Evolutionary conservation across 2,888 invertebrate genomes (phyloP), one percentile per base, ranked within the genome.

Genomic region (Cactoblastis cactorum): DNA sequence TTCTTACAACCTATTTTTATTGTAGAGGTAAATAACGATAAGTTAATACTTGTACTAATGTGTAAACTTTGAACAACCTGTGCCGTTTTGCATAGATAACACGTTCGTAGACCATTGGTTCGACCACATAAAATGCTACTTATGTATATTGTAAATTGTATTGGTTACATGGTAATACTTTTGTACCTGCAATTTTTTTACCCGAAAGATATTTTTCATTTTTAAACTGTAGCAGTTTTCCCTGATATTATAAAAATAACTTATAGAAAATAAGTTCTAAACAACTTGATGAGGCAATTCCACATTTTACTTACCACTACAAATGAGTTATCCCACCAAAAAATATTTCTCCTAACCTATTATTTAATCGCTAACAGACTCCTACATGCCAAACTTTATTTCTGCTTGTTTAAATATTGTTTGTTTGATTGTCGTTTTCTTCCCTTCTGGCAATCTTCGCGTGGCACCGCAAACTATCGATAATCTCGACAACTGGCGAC

Each of bases 371-470:
- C 49, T 49, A 49, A 24, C 28, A 19, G 8, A 12, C 56, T 57
- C 56, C 54, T 52, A 53, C 50, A 55, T 54, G 51, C 55, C 57
- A 50, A 39, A 53, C 60, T 52, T 74, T 62, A 63, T 76, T 70
- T 74, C 68, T 63, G 85, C 85, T 86, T 86, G 72, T 79, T 80
- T 70, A 69, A n/a, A 75, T 69, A 77, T 71, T 68, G 65, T 82
- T 84, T 85, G 77, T 85, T 87, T 87, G 79, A 87, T 79, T 77
- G 81, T 86, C 75, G 77, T 87, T 88, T 87, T 89, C 85, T 88
- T 89, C 85, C 85, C 87, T 87, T 87, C 87, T 77, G 86, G 88
- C 87, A 80, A 80, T 67, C 83, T 84, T 82, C 85, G 83, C 83
- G 81, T 83, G 87, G 83, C 84, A 80, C 77, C 80, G 76, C 80